Conservation (phyloP, 2,888 invertebrate genomes). For the Brenthis daphne region DNA sequence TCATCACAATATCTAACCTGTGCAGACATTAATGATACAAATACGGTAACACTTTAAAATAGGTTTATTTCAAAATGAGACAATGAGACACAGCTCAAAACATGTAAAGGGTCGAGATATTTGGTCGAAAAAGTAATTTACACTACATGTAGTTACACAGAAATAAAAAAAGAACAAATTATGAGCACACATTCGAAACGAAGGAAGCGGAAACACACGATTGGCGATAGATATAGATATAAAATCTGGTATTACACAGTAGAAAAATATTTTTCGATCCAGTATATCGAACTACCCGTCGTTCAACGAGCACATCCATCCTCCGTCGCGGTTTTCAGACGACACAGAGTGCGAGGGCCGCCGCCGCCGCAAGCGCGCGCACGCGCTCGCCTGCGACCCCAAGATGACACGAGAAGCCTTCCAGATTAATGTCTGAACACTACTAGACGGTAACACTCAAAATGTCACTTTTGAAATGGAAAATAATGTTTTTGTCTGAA, state of each 20-base stretch:
- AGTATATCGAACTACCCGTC: constrained; percentile 91
- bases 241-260: constrained; percentile 40
- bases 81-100: constrained; percentile 17
- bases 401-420: constrained; percentile 87
- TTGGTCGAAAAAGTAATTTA: constrained; percentile 27
- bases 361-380: constrained; percentile 67
- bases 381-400: constrained; percentile 58
- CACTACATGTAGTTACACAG: constrained; percentile 20
- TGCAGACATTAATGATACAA: too few relatives aligned
- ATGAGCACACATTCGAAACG: constrained; percentile 29
- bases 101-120: constrained; percentile 27
- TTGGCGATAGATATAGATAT: constrained; percentile 36
- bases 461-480: background rate
- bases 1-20: too few relatives aligned
- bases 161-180: constrained; percentile 12
- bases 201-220: constrained; percentile 19
- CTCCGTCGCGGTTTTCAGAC: constrained; percentile 93
- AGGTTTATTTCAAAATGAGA: constrained; percentile 21
- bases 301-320: constrained; percentile 92
- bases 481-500: background rate
- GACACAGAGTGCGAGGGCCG: constrained; percentile 84
- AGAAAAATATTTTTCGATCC: constrained; percentile 52
- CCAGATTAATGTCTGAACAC: constrained; percentile 87
- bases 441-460: background rate
- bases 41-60: background rate